phyloP scores from a whole-genome alignment of 2,113 vertebrate genomes.

The Corythoichthys intestinalis region DNA sequence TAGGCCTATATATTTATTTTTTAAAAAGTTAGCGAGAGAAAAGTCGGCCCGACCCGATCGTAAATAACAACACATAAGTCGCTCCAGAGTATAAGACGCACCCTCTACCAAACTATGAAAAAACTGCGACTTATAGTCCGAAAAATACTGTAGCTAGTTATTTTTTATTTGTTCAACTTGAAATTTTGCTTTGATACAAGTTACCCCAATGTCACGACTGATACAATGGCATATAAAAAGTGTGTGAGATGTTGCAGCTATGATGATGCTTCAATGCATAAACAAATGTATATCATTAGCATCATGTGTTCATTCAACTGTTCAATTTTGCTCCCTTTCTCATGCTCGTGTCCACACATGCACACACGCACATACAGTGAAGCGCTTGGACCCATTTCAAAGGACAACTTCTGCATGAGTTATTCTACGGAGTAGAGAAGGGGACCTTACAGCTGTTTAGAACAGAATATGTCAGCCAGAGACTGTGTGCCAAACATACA shows the following conservation, averaged over 20 bases:
- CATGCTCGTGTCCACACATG: slow-evolving; percentile 10
- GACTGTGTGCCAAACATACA: slow-evolving; percentile 43
- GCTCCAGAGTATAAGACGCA: too few relatives aligned
- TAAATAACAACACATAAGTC: too few relatives aligned
- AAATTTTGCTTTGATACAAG: slow-evolving; percentile 5
- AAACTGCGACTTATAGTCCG: too few relatives aligned
- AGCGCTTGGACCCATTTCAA: slow-evolving; percentile 58
- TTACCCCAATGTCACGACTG: not conserved
- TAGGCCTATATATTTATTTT: slow-evolving; percentile 13
- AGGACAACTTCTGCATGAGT: slow-evolving; percentile 68
- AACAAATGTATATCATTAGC: slow-evolving; percentile 43
- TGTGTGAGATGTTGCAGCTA: slow-evolving; percentile 21
- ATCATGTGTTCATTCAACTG: slow-evolving; percentile 61
- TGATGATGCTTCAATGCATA: slow-evolving; percentile 26
- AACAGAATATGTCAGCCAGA: slow-evolving; percentile 55
- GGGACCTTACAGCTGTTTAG: slow-evolving; percentile 68
- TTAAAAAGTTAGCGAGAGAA: too few relatives aligned
- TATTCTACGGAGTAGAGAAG: slow-evolving; percentile 51
- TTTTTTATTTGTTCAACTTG: slow-evolving; percentile 7
- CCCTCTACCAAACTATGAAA: too few relatives aligned
- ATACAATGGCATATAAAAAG: slow-evolving; percentile 14
- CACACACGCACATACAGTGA: slow-evolving; percentile 22
- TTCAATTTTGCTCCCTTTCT: slow-evolving; percentile 24
- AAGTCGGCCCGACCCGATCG: too few relatives aligned
- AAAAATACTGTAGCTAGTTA: too few relatives aligned